phyloP scores from a whole-genome alignment of 2,113 vertebrate species.

The Capreolus pygargus region DNA sequence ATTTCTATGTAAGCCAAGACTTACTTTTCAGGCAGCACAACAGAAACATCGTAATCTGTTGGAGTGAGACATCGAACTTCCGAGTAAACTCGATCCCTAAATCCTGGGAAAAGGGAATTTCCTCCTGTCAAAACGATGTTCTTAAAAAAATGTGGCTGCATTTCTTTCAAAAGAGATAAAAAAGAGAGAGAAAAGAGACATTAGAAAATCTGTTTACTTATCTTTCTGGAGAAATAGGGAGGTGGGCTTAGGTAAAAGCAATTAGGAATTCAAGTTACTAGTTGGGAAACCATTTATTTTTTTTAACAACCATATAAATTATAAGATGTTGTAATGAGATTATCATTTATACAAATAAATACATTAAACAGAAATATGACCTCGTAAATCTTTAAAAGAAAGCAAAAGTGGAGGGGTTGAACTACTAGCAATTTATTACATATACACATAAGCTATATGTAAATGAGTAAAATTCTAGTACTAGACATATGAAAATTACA shows the following conservation, averaged over 20 bases:
- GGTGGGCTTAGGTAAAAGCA: neutral
- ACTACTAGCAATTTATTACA: neutral
- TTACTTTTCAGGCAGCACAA: constrained; percentile 93
- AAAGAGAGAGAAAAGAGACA: constrained; percentile 7
- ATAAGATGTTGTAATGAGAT: neutral
- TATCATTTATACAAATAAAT: neutral
- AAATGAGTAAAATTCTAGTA: neutral
- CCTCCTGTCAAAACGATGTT: constrained; percentile 97
- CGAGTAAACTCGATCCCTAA: constrained; percentile 92
- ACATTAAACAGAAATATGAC: neutral
- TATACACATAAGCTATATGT: neutral
- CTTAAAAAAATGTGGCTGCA: constrained; percentile 98
- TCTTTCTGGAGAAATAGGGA: neutral
- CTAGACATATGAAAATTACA: neutral
- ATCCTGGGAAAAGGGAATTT: constrained; percentile 93
- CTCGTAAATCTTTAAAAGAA: neutral
- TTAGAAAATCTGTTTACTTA: constrained; percentile 51
- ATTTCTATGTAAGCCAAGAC: constrained; percentile 54
- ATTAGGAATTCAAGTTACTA: neutral
- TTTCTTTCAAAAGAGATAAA: constrained; percentile 83
- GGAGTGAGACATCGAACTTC: constrained; percentile 94
- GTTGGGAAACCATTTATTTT: neutral
- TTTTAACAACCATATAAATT: neutral
- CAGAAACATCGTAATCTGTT: constrained; percentile 92
- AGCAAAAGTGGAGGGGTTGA: neutral